Base-by-base conservation (phyloP, 2,888 invertebrate species). In the Scaptomyza parva region DNA sequence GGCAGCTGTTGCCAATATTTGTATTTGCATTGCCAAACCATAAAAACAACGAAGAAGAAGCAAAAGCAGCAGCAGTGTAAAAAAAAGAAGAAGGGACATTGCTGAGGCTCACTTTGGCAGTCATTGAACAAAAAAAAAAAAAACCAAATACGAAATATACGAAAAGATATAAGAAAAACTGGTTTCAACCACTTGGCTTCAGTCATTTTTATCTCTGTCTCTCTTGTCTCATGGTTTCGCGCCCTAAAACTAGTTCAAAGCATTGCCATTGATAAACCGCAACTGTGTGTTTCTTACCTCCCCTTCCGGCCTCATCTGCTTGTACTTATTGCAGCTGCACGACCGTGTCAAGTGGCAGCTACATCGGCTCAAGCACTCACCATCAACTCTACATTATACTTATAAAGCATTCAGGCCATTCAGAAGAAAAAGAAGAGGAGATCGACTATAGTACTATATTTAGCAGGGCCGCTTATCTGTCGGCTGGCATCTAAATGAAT, bases 401-500 rank as follows among this genome's bases (percentile, higher is more conserved):
- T 52, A 50, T 37, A 37, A 22, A 33, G 43, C 30, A 41, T 26
- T 50, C 48, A 17, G 48, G 12, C 40, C 12, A 17, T 9, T 17
- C 5, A 4, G 3, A 17, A 37, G 17, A 9, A 37, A 9, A 9
- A 3, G 37, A 20, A 12, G 33, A 14, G n/a, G 26, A 52, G 37
- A 59, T 70, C 59, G 45, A 41, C 54, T 51, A 30, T 43, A 33
- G 47, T 47, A 73, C 70, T 78, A 72, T 72, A 78, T 71, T 70
- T 76, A 75, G 76, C 76, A 47, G 71, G 44, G 66, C 52, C 65
- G 60, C 65, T 77, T 87, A 85, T 85, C 84, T 77, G 66, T 44
- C 70, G 59, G 62, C 72, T 79, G 79, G 68, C 82, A 84, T 78
- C 87, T 83, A 85, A 83, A 85, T 88, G 88, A 85, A 85, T 74